A percentile compares a stretch with the other conserved stretches of the same genome.
Conservation (phyloP, 2,797 vertebrate species). For the Vespertilio murinus region DNA sequence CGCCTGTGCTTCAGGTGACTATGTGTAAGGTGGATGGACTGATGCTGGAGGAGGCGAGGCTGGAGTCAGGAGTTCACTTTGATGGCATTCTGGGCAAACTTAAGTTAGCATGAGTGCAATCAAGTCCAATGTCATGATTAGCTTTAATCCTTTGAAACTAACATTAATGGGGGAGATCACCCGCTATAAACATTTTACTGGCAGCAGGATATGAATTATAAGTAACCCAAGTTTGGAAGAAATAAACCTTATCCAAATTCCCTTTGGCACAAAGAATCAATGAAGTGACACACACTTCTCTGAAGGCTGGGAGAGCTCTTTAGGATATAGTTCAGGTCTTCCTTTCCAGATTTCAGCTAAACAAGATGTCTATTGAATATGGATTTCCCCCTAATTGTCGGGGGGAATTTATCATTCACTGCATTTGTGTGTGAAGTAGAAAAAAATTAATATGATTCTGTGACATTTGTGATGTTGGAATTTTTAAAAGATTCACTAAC, state of each 20-base stretch:
- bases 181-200: conserved; percentile 56
- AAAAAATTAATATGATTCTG: conserved; percentile 26
- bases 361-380: background rate
- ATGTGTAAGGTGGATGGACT: background rate
- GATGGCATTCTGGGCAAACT: background rate
- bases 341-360: conserved; percentile 2
- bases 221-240: background rate
- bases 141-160: conserved; percentile 58
- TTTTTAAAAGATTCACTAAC: conserved; percentile 6
- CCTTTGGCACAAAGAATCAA: background rate
- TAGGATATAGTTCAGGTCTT: conserved; percentile 9
- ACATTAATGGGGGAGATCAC: conserved; percentile 10
- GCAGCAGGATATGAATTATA: conserved; percentile 59
- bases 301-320: background rate
- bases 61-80: background rate
- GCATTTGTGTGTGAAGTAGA: conserved; percentile 33
- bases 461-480: conserved; percentile 58
- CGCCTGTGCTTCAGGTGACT: background rate
- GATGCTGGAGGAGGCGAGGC: background rate
- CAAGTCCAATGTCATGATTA: conserved; percentile 38
- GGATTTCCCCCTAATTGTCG: background rate
- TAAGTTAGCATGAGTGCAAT: background rate
- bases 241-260: background rate
- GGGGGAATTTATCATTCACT: conserved; percentile 18
- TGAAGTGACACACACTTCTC: background rate